These are phyloP conservation scores for Diadegma fenestrale DNA, from an alignment of 2,888 invertebrate species.

Conservation along the genomic window DNA sequence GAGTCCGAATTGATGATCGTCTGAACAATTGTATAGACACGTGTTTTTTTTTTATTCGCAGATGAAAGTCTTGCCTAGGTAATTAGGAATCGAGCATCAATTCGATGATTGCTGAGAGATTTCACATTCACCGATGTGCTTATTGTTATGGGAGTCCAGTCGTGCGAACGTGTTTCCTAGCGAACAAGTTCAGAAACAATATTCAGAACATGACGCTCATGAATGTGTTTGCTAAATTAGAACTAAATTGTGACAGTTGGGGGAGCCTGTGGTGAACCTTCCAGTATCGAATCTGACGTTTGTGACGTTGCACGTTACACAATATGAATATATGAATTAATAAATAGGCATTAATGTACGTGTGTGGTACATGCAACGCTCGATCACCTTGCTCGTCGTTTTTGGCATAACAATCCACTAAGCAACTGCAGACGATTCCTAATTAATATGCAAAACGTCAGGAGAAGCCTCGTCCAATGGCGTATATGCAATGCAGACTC, in stretches of 20 bases:
- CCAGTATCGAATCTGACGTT: neutral
- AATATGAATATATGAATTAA: neutral
- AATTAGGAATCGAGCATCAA: constrained; percentile 45
- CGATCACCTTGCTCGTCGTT: constrained; percentile 33
- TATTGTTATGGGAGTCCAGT: neutral
- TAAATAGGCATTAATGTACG: neutral
- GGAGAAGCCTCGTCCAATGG: constrained; percentile 18
- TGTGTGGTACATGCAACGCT: neutral
- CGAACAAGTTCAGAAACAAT: neutral
- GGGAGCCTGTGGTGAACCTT: neutral
- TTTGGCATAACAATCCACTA: constrained; percentile 44
- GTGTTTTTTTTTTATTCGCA: constrained; percentile 31
- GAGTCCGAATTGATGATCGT: neutral
- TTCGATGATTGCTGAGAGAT: constrained; percentile 51
- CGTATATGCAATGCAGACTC: constrained; percentile 14
- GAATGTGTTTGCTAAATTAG: neutral
- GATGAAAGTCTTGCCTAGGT: constrained; percentile 54
- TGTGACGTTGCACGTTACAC: neutral
- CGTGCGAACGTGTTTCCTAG: constrained; percentile 8
- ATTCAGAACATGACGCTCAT: neutral
- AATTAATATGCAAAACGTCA: constrained; percentile 54
- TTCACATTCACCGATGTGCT: constrained; percentile 51
- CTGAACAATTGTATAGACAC: constrained; percentile 2
- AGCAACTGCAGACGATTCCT: constrained; percentile 35
- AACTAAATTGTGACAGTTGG: constrained; percentile 8